Evolutionary conservation across 1,140 invertebrate species (phyloP).

Genomic region (Drosophila athabasca): DNA sequence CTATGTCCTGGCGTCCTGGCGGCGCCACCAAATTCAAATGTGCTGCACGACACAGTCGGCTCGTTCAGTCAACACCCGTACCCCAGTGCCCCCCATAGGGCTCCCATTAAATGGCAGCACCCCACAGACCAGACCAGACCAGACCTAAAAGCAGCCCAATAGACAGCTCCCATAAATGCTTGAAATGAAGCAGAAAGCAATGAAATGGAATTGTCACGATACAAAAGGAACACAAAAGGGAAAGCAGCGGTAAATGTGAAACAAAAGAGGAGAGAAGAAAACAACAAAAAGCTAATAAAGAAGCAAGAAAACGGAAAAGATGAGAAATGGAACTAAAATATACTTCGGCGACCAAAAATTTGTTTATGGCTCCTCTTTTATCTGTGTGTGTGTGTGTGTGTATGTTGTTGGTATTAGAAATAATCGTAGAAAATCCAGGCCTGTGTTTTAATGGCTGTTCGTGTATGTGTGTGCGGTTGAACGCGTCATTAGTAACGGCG

Average conservation of each 20-base stretch:
- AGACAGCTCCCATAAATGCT: conserved; percentile 75
- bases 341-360: conserved; percentile 71
- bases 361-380: conserved; percentile 63
- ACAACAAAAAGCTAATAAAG: background rate
- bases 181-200: conserved; percentile 78
- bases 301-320: conserved; percentile 41
- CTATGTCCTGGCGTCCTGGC: conserved; percentile 52
- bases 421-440: conserved; percentile 61
- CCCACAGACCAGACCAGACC: background rate
- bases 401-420: conserved; percentile 41
- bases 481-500: conserved; percentile 74
- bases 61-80: conserved; percentile 11
- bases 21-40: conserved; percentile 67
- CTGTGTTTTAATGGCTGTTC: conserved; percentile 9
- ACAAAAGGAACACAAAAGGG: conserved; percentile 38
- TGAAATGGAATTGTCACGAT: conserved; percentile 80
- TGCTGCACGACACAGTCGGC: conserved; percentile 68
- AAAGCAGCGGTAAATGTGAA: conserved; percentile 19
- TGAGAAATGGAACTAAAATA: conserved; percentile 54
- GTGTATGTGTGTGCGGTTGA: conserved; percentile 43
- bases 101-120: too few relatives aligned
- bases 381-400: conserved; percentile 25
- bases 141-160: conserved; percentile 45
- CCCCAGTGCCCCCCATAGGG: background rate
- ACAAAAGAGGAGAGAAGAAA: conserved; percentile 12